Percentiles rank a stretch among this genome's conserved stretches.
Conservation (phyloP, 2,888 invertebrate species). For the Drosophila falleni region DNA sequence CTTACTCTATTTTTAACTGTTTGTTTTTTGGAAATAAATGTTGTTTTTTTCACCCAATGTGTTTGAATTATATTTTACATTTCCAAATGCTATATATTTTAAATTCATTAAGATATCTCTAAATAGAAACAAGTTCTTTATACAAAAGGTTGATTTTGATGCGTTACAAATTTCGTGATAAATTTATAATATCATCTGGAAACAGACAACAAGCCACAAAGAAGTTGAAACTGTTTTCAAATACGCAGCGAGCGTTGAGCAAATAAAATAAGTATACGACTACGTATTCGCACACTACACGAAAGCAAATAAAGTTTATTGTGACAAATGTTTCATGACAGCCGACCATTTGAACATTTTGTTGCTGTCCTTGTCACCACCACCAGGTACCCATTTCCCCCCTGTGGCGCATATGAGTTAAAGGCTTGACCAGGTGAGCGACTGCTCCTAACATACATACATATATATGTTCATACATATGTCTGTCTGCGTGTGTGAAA, state of each 20-base stretch:
- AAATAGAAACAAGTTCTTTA: too few species aligned
- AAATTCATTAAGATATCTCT: too few species aligned
- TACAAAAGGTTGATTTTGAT: too few species aligned
- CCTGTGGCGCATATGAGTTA: conserved; percentile 15
- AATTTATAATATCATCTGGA: background rate
- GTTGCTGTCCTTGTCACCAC: conserved; percentile 22
- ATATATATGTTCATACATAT: too few species aligned
- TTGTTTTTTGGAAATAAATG: too few species aligned
- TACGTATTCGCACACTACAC: conserved; percentile 48
- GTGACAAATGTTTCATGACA: conserved; percentile 81
- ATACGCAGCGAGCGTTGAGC: conserved; percentile 54
- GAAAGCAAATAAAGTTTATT: conserved; percentile 80
- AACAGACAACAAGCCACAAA: conserved; percentile 43
- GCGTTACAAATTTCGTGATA: background rate
- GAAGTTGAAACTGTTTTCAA: conserved; percentile 66
- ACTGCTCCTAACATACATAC: background rate
- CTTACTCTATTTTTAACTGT: background rate
- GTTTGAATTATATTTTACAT: too few species aligned
- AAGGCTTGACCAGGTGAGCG: conserved; percentile 42
- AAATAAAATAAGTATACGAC: conserved; percentile 48
- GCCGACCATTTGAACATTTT: conserved; percentile 61
- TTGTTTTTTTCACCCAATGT: too few species aligned
- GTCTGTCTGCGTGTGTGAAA: conserved; percentile 22
- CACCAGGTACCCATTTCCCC: background rate
- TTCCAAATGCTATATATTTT: too few species aligned